Conservation (phyloP, 2,888 invertebrate genomes). For the Altica lythri region DNA sequence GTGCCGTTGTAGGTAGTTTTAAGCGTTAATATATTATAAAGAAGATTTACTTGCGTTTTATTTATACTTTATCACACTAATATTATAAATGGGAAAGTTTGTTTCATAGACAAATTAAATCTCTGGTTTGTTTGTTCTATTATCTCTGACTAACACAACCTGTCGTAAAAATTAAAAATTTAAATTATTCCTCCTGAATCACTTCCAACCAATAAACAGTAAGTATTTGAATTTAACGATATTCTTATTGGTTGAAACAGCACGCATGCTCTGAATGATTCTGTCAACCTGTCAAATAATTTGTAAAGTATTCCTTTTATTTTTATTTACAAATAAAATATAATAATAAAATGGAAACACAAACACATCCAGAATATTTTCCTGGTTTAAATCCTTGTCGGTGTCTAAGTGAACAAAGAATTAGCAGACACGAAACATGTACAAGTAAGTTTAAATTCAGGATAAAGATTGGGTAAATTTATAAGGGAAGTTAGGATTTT, state of each 20-base stretch:
- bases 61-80: no score
- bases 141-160: no score
- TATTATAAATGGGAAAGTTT: no score
- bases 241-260: not conserved
- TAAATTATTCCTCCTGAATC: no score
- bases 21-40: not conserved
- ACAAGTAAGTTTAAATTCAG: constrained; percentile 8
- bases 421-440: constrained; percentile 10
- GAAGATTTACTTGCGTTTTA: not conserved
- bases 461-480: not conserved
- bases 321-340: not conserved
- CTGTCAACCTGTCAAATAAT: no score
- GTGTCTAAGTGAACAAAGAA: constrained; percentile 6
- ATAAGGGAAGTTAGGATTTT: no score
- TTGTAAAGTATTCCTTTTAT: no score
- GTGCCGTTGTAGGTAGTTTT: not conserved
- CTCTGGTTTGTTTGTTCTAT: not conserved
- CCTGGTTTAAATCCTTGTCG: constrained; percentile 29
- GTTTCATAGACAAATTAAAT: no score
- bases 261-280: no score
- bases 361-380: constrained; percentile 34
- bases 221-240: not conserved
- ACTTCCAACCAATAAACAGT: no score
- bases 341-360: constrained; percentile 27
- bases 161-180: no score